These are phyloP conservation scores for Druceiella hillmani DNA, from an alignment of 2,888 invertebrate species.

Conservation along the genomic window DNA sequence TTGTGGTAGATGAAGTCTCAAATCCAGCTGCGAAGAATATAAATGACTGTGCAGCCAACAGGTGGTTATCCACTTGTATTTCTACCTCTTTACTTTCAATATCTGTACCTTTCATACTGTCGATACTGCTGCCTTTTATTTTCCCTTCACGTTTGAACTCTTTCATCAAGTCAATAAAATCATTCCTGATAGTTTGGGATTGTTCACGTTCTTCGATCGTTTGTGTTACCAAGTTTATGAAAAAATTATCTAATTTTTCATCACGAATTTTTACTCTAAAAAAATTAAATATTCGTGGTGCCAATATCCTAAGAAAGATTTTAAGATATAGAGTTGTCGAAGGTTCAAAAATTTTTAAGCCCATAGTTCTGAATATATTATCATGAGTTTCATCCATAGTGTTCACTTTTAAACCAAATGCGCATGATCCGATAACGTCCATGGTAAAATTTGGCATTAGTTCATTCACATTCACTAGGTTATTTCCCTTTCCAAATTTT, in stretches of 20 bases:
- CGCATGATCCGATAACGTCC: no score
- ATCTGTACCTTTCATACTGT: slow-evolving; percentile 22
- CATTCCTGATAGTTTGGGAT: slow-evolving; percentile 29
- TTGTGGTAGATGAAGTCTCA: slow-evolving; percentile 32
- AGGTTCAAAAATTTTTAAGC: no score
- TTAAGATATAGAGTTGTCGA: no score
- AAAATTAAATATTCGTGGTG: slow-evolving; percentile 4
- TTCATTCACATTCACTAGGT: no score
- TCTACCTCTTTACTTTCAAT: slow-evolving; percentile 9
- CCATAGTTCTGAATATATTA: no score
- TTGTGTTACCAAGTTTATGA: slow-evolving; percentile 5
- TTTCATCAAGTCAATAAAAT: slow-evolving; percentile 34
- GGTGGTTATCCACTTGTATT: slow-evolving; percentile 30
- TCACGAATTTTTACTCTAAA: background rate
- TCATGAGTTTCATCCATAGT: no score
- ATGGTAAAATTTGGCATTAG: no score
- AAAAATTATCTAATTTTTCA: slow-evolving; percentile 4
- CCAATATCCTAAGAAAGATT: slow-evolving; percentile 21
- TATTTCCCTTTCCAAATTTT: background rate
- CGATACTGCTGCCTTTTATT: slow-evolving; percentile 31
- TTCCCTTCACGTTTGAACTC: slow-evolving; percentile 28
- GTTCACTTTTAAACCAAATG: no score
- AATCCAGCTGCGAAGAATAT: slow-evolving; percentile 41
- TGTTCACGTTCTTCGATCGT: slow-evolving; percentile 27
- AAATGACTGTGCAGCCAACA: slow-evolving; percentile 42